Percentiles rank a stretch among this genome's conserved stretches.
These are phyloP conservation scores for Theonella swinhoei DNA, from an alignment of 37 sponge, comb jelly and placozoan genomes.

Conservation along the genomic window DNA sequence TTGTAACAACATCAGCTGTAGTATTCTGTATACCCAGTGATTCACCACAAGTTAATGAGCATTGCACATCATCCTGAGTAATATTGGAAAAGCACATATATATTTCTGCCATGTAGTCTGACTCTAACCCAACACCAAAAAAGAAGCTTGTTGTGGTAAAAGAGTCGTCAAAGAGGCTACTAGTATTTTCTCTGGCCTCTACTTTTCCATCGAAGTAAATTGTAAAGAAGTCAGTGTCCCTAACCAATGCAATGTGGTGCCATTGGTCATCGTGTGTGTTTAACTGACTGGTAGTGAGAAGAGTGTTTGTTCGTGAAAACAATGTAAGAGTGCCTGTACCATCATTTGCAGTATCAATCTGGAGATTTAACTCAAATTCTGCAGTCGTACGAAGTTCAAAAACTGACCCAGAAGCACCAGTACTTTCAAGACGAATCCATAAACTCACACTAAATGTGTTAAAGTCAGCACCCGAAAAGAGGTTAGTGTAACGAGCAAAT, in stretches of 20 bases:
- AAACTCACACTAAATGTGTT: conserved; percentile 46
- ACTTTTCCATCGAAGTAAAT: conserved; percentile 40
- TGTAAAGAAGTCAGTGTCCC: neutral
- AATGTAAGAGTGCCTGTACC: neutral
- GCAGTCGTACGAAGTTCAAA: conserved; percentile 7
- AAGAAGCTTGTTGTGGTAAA: conserved; percentile 25
- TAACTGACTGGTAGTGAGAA: neutral
- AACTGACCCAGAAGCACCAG: neutral
- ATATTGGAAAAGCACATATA: conserved; percentile 37
- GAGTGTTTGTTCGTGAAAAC: neutral
- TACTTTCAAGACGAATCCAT: conserved; percentile 36
- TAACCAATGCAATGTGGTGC: conserved; percentile 39
- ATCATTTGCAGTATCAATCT: neutral
- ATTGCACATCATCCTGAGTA: neutral
- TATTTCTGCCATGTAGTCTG: conserved; percentile 33
- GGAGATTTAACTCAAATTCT: neutral
- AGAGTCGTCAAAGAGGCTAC: neutral
- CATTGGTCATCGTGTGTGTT: conserved; percentile 28
- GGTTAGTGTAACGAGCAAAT: conserved; percentile 11
- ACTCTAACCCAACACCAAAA: conserved; percentile 21
- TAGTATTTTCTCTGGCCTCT: neutral
- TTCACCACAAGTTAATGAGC: conserved; percentile 65
- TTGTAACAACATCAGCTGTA: conserved; percentile 23
- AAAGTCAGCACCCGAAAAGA: conserved; percentile 9
- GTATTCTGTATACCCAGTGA: neutral